Evolutionary conservation across 2,797 vertebrate genomes (phyloP), one percentile per base, ranked within the genome.

Genomic region (Chaunax sp.): DNA sequence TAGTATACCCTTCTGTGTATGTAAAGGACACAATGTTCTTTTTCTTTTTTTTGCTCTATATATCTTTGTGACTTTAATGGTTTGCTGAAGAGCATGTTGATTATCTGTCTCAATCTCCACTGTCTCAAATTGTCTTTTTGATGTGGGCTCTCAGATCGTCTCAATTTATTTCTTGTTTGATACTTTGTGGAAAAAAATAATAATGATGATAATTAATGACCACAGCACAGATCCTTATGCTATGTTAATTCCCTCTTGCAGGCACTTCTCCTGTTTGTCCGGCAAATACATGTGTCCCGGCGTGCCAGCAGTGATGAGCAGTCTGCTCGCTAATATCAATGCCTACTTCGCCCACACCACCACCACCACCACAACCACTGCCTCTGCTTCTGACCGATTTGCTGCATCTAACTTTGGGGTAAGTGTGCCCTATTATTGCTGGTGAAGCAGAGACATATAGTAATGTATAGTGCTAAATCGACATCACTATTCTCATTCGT

Each of bases 271-370:
- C 47, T 99, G 98, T 88, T 91, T 99, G 0, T 99, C 98, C 19
- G 97, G 96, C 54, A 99, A 99, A 79, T 99, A 99, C 86, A 99
- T 98, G 97, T 98, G 97, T 75, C 95, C 98, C 0, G 95, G 97
- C 12, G 97, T 99, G 50, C 98, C 98, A 46, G 97, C 97, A 19
- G 96, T 98, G 82, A 99, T 99, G 98, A 99, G 98, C 73, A 98
- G 95, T 4, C 80, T 99, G 89, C 87, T 99, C 71, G 98, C 98
- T 37, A 99, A 99, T 75, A 99, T 99, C 78, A 99, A 99, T 11
- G 96, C 98, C 55, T 99, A 98, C 87, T 99, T 98, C 23, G 97
- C 97, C 60, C 97, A 98, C 81, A 97, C 97, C 25, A 98, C 97
- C 51, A 97, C 96, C 18, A 93, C 95, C 82, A 95, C 95, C 76